phyloP scores from a whole-genome alignment of 2,113 vertebrate species.

The Pteropus alecto region DNA sequence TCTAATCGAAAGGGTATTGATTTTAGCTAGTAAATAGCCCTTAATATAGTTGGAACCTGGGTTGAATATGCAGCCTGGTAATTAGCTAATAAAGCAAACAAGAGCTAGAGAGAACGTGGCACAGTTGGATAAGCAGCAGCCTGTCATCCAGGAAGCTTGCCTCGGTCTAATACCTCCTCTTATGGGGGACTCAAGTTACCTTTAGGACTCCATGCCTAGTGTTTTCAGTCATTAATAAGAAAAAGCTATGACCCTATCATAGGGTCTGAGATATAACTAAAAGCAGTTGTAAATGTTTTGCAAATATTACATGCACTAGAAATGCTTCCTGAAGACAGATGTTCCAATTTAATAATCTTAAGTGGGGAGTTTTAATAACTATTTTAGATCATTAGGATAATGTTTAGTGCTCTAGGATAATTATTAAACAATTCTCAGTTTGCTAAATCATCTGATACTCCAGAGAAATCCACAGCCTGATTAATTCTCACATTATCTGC shows the following conservation, averaged over 20 bases:
- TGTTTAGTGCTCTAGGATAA: constrained; percentile 63
- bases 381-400: constrained; percentile 67
- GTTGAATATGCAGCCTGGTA: constrained; percentile 72
- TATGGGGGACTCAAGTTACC: background rate
- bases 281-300: constrained; percentile 73
- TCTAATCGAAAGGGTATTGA: constrained; percentile 77
- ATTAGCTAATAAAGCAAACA: constrained; percentile 78
- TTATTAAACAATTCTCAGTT: constrained; percentile 63
- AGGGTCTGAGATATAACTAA: constrained; percentile 63
- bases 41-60: constrained; percentile 72
- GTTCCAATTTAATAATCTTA: constrained; percentile 69
- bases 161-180: constrained; percentile 29
- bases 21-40: constrained; percentile 77
- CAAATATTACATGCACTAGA: constrained; percentile 52
- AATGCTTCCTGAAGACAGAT: constrained; percentile 74
- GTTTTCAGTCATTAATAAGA: constrained; percentile 63
- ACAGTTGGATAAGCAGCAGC: constrained; percentile 59
- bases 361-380: constrained; percentile 63
- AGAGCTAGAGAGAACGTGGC: constrained; percentile 40
- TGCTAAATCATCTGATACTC: constrained; percentile 44
- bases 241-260: constrained; percentile 43
- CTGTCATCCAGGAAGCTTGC: constrained; percentile 68
- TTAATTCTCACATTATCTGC: constrained; percentile 23
- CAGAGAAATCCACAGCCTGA: constrained; percentile 46
- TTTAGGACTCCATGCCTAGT: constrained; percentile 14